A percentile compares a stretch with the other conserved stretches of the same genome.
Conservation (phyloP, 2,113 vertebrate species). For the Erinaceus europaeus region DNA sequence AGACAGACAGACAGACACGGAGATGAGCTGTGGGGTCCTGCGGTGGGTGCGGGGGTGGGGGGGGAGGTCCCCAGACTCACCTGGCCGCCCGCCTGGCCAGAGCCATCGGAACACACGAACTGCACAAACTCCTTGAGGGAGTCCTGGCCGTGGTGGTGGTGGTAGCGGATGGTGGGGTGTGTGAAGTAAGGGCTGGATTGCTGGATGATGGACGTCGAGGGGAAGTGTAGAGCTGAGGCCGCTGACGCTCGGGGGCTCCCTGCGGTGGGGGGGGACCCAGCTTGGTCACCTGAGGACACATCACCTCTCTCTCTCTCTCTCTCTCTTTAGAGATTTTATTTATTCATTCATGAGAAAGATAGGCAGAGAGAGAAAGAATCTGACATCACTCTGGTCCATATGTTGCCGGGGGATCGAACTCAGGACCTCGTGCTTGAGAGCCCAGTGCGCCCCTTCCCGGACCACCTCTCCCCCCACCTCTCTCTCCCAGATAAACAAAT, state of each 20-base stretch:
- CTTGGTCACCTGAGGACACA: no score
- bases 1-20: constrained; percentile 29
- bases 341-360: no score
- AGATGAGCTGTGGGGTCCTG: constrained; percentile 47
- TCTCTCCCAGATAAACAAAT: no score
- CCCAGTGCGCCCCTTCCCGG: no score
- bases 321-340: no score
- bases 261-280: constrained; percentile 71
- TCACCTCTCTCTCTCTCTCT: no score
- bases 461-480: no score
- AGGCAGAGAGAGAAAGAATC: no score
- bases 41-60: no score
- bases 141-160: constrained; percentile 95
- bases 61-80: constrained; percentile 82
- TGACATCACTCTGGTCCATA: no score
- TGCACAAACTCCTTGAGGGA: constrained; percentile 97
- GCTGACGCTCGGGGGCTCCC: constrained; percentile 96
- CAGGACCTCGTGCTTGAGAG: no score
- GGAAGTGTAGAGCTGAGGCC: constrained; percentile 95
- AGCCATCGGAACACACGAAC: constrained; percentile 96
- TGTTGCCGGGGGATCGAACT: no score
- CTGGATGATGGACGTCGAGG: constrained; percentile 98
- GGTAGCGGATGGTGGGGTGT: constrained; percentile 97
- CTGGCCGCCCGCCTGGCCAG: constrained; percentile 92
- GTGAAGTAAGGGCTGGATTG: constrained; percentile 97